phyloP scores from a whole-genome alignment of 1,140 invertebrate species.

The Diachasma alloeum region DNA sequence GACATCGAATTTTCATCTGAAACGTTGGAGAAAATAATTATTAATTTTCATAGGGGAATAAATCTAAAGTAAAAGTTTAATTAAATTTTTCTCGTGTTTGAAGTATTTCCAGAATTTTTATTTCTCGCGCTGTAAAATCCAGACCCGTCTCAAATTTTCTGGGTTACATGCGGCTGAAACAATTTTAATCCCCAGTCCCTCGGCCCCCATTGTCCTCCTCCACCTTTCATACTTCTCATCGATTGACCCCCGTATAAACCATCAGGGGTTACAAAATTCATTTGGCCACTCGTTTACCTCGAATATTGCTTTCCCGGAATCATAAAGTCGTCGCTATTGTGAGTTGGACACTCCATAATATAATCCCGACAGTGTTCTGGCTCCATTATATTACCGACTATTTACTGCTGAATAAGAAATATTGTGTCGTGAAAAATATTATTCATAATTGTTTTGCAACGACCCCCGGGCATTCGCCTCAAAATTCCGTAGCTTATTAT shows the following conservation, averaged over 20 bases:
- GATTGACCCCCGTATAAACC: neutral
- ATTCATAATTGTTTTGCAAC: too few relatives aligned
- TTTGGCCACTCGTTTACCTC: neutral
- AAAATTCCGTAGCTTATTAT: too few relatives aligned
- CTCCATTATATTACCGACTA: too few relatives aligned
- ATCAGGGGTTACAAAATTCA: neutral
- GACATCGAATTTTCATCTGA: too few relatives aligned
- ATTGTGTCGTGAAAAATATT: too few relatives aligned
- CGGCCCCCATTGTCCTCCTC: neutral
- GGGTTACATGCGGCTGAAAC: neutral
- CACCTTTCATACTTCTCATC: neutral
- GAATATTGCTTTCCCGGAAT: neutral
- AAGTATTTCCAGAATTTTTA: neutral
- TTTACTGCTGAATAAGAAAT: too few relatives aligned
- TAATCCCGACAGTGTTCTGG: neutral
- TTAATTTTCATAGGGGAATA: neutral
- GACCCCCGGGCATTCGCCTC: too few relatives aligned
- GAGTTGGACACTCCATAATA: neutral
- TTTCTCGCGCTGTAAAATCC: neutral
- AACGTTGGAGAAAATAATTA: too few relatives aligned
- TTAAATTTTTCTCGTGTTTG: too few relatives aligned
- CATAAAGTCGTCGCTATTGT: neutral
- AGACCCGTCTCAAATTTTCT: neutral
- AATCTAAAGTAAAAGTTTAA: too few relatives aligned
- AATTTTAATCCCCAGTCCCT: neutral